Percentiles rank a stretch among this genome's conserved stretches.
Evolutionary conservation across 2,888 invertebrate genomes (phyloP).

Genomic region (Mesoligia furuncula): DNA sequence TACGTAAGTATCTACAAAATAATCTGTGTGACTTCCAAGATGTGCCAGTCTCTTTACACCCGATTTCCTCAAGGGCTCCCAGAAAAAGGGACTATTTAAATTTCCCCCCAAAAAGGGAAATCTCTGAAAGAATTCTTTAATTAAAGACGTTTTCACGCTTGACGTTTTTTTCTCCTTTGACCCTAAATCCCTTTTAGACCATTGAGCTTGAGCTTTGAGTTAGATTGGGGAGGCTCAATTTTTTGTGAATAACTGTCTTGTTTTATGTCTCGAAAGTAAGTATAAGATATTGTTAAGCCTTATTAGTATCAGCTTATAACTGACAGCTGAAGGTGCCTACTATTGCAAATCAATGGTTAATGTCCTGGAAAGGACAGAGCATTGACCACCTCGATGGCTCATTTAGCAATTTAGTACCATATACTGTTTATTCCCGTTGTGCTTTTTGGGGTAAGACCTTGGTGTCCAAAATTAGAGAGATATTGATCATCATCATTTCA

Average conservation of each 20-base stretch:
- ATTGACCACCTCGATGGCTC: neutral
- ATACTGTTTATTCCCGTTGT: no score
- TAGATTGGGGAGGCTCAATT: constrained; percentile 12
- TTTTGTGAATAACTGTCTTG: constrained; percentile 7
- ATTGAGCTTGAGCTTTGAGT: constrained; percentile 27
- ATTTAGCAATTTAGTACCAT: no score
- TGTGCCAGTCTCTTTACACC: constrained; percentile 43
- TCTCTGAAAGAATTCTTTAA: constrained; percentile 55
- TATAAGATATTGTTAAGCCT: neutral
- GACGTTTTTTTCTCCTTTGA: constrained; percentile 50
- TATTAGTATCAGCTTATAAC: neutral
- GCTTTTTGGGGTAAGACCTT: no score
- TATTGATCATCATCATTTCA: no score
- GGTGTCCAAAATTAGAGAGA: no score
- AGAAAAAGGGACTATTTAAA: constrained; percentile 49
- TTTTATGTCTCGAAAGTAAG: neutral
- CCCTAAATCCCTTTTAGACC: constrained; percentile 40
- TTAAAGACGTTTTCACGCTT: constrained; percentile 61
- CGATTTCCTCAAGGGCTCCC: constrained; percentile 44
- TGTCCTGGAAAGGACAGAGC: neutral
- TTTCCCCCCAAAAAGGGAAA: constrained; percentile 36
- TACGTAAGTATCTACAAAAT: constrained; percentile 22
- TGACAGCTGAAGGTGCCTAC: neutral
- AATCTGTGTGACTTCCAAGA: constrained; percentile 31
- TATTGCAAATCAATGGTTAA: neutral